phyloP scores from a whole-genome alignment of 2,797 vertebrate species.

The Enteromius paludinosus region DNA sequence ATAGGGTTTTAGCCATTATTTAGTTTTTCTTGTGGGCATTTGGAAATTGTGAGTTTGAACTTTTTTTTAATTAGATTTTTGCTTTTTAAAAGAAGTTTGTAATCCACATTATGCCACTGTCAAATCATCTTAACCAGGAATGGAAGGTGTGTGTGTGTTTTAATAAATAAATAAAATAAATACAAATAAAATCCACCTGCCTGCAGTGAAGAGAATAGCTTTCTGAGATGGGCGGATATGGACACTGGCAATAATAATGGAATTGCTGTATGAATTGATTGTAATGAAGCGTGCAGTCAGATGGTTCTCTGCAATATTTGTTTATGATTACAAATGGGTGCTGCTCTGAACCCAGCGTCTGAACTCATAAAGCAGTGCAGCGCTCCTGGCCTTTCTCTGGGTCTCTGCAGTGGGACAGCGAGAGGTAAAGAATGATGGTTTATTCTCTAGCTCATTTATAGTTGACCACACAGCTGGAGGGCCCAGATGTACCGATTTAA shows the following conservation, averaged over 20 bases:
- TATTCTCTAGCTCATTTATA: slow-evolving; percentile 56
- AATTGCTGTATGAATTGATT: slow-evolving; percentile 53
- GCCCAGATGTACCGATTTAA: slow-evolving; percentile 61
- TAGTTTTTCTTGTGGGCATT: neutral
- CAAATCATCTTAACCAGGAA: neutral
- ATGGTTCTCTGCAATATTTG: slow-evolving; percentile 40
- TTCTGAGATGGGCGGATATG: neutral
- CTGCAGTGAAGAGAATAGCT: slow-evolving; percentile 33
- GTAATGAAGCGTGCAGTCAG: slow-evolving; percentile 45
- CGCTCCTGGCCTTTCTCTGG: slow-evolving; percentile 40
- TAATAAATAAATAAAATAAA: neutral
- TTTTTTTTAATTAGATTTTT: neutral
- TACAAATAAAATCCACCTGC: neutral
- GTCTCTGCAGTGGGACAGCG: slow-evolving; percentile 46
- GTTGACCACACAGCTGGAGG: slow-evolving; percentile 62
- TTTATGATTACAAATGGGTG: slow-evolving; percentile 51
- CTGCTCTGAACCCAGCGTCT: slow-evolving; percentile 34
- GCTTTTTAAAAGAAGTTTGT: neutral
- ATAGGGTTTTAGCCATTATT: neutral
- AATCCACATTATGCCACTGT: neutral
- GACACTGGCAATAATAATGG: slow-evolving; percentile 48
- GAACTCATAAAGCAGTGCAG: slow-evolving; percentile 44
- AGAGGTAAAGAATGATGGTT: slow-evolving; percentile 45
- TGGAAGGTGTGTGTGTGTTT: neutral
- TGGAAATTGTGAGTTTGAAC: neutral